Evolutionary conservation across 2,797 vertebrate genomes (phyloP).

Genomic region (Dallia pectoralis): DNA sequence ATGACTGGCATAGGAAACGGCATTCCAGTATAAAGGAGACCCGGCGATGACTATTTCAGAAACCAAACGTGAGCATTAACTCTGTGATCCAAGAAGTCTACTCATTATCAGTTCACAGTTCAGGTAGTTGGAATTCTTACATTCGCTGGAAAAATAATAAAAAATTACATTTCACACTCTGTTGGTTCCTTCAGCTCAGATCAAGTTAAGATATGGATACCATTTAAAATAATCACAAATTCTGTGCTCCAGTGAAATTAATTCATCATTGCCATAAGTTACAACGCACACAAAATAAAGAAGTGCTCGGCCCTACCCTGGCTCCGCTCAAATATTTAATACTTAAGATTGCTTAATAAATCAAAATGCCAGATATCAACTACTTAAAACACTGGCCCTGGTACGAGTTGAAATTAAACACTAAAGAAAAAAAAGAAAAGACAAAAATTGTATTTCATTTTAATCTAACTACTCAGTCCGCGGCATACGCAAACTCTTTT

Average conservation of each 20-base stretch:
- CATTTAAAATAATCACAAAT: conserved; percentile 85
- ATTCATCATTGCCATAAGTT: conserved; percentile 89
- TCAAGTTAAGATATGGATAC: conserved; percentile 76
- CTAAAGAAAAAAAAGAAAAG: conserved; percentile 2
- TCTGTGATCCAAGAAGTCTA: conserved; percentile 67
- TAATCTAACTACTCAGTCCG: conserved; percentile 9
- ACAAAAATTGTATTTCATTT: conserved; percentile 1
- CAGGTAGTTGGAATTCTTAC: conserved; percentile 61
- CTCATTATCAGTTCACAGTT: conserved; percentile 69
- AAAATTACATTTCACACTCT: conserved; percentile 71
- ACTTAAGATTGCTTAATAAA: conserved; percentile 89
- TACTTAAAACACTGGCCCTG: conserved; percentile 37
- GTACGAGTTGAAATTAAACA: conserved; percentile 22
- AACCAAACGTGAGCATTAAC: conserved; percentile 51
- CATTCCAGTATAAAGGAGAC: conserved; percentile 5
- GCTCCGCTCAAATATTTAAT: conserved; percentile 78
- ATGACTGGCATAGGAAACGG: conserved; percentile 25
- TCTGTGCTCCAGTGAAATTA: conserved; percentile 90
- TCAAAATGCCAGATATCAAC: conserved; percentile 87
- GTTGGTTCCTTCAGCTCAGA: conserved; percentile 68
- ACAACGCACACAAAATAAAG: conserved; percentile 82
- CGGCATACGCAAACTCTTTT: conserved; percentile 10
- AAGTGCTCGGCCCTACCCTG: conserved; percentile 65
- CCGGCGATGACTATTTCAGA: conserved; percentile 34
- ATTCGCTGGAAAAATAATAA: conserved; percentile 45